Conservation (phyloP, 1,140 invertebrate species). For the Hestina assimilis region DNA sequence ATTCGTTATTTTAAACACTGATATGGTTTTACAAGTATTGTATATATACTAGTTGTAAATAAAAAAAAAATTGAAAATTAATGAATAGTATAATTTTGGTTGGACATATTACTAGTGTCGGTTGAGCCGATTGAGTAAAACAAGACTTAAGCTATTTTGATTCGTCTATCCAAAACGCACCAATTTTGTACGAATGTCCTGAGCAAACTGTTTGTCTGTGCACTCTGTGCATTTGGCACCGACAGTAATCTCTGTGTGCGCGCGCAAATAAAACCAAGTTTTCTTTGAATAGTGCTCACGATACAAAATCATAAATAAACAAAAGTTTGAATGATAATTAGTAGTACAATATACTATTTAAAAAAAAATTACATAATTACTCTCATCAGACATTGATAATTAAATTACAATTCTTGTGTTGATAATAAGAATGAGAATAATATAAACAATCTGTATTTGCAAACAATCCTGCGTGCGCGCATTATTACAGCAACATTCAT, state of each 20-base stretch:
- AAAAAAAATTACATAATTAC: not conserved
- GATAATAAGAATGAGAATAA: not conserved
- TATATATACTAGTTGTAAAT: too few relatives aligned
- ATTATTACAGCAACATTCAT: not conserved
- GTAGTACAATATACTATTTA: not conserved
- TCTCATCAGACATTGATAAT: not conserved
- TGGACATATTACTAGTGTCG: too few relatives aligned
- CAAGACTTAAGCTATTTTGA: not conserved
- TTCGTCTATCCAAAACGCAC: not conserved
- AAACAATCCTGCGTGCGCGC: constrained; percentile 4
- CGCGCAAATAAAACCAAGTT: not conserved
- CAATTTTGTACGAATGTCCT: constrained; percentile 20
- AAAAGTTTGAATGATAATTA: not conserved
- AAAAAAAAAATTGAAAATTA: too few relatives aligned
- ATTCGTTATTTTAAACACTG: constrained; percentile 3
- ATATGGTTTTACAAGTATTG: constrained; percentile 1
- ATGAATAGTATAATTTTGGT: too few relatives aligned
- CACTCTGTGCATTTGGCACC: constrained; percentile 51
- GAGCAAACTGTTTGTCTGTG: constrained; percentile 27
- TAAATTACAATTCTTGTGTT: too few relatives aligned
- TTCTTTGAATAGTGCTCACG: not conserved
- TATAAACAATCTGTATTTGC: not conserved
- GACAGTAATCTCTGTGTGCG: not conserved
- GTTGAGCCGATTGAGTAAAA: constrained; percentile 2
- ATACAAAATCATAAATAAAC: not conserved